Evolutionary conservation across 2,888 invertebrate species (phyloP).

Genomic region (Himalopsyche tibetana): DNA sequence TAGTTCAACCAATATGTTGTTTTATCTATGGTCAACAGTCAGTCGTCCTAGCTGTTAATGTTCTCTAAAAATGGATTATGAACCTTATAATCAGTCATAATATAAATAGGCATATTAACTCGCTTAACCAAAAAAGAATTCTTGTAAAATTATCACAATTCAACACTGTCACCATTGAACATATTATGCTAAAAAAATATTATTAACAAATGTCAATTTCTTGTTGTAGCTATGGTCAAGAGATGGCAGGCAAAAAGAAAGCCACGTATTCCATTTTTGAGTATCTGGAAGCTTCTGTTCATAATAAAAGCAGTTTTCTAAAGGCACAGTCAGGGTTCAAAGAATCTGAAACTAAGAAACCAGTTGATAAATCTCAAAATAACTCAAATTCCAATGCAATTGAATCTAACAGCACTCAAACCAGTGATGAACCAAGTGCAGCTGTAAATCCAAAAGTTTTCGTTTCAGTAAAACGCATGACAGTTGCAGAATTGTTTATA

Average conservation of each 20-base stretch:
- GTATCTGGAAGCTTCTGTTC: slow-evolving; percentile 81
- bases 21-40: too few species aligned
- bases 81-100: too few species aligned
- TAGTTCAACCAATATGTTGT: too few species aligned
- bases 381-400: background rate
- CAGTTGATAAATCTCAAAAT: slow-evolving; percentile 9
- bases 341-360: background rate
- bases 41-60: too few species aligned
- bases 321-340: slow-evolving; percentile 70
- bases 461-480: slow-evolving; percentile 69
- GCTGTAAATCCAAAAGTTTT: background rate
- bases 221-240: slow-evolving; percentile 70
- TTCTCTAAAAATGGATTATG: too few species aligned
- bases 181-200: too few species aligned
- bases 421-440: background rate
- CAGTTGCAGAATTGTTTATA: slow-evolving; percentile 74
- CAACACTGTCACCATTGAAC: too few species aligned
- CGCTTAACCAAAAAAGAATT: too few species aligned
- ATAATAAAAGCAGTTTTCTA: slow-evolving; percentile 77
- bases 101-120: too few species aligned
- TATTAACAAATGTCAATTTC: slow-evolving; percentile 2
- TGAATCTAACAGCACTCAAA: background rate
- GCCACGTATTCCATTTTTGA: slow-evolving; percentile 87
- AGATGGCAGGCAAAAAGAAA: slow-evolving; percentile 76
- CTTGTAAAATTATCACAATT: too few species aligned